These are phyloP conservation scores for Gandaritis pyraliata DNA, from an alignment of 2,888 invertebrate genomes.

Conservation along the genomic window DNA sequence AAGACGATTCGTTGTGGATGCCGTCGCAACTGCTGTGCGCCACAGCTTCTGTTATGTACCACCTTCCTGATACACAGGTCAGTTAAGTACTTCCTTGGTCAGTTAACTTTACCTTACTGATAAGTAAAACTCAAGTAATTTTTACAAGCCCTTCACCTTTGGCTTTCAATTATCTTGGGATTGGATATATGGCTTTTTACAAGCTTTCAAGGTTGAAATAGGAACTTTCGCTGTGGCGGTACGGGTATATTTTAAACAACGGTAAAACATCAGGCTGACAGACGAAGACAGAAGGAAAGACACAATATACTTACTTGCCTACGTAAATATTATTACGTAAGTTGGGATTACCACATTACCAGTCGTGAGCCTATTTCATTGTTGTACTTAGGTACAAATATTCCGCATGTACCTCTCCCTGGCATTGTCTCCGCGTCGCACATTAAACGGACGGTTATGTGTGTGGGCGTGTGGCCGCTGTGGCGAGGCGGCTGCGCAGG, in stretches of 20 bases:
- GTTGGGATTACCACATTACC: too few relatives aligned
- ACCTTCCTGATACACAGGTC: slow-evolving; percentile 95
- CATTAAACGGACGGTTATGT: slow-evolving; percentile 94
- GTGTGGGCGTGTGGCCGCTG: slow-evolving; percentile 94
- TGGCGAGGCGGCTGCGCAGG: slow-evolving; percentile 91
- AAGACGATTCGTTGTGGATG: slow-evolving; percentile 96
- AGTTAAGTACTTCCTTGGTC: not conserved
- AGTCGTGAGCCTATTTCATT: not conserved
- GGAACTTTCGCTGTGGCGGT: too few relatives aligned
- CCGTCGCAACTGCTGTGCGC: slow-evolving; percentile 95
- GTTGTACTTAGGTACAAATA: slow-evolving; percentile 83
- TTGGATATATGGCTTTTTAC: too few relatives aligned
- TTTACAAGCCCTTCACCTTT: too few relatives aligned
- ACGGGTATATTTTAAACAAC: too few relatives aligned
- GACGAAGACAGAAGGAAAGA: too few relatives aligned
- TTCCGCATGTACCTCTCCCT: slow-evolving; percentile 92
- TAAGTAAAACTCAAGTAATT: too few relatives aligned
- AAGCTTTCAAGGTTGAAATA: too few relatives aligned
- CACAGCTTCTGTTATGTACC: slow-evolving; percentile 90
- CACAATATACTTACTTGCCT: too few relatives aligned
- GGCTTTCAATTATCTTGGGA: too few relatives aligned
- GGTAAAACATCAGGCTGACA: too few relatives aligned
- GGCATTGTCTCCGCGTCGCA: slow-evolving; percentile 94
- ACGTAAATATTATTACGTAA: too few relatives aligned
- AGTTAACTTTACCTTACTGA: not conserved